Base-by-base conservation (phyloP, 2,113 vertebrate species). In the Aegotheles bennettii region DNA sequence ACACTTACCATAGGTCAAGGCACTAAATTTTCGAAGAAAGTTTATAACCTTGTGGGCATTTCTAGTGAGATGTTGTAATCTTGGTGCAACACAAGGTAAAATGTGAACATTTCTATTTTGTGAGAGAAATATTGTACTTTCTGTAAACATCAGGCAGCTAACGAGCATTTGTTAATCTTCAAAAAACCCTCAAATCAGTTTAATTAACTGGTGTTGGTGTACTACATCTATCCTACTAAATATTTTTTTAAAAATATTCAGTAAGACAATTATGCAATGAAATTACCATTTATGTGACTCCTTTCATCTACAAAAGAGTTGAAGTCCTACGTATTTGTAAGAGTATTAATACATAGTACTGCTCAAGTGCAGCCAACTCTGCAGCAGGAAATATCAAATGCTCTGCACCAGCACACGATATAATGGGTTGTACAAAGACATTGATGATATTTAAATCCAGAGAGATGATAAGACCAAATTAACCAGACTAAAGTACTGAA, bases 231-330 rank as follows among this genome's bases (percentile, higher is more conserved):
- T 19, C 18, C 23, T 54, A 63, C n/a, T 70, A 61, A 76, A 45
- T 25, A 63, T 60, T 42, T 51, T n/a, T 54, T 18, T 6, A 24
- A 40, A 89, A 92, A 63, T 20, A 74, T 38, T 93, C 85, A 87
- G 53, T 36, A 64, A 78, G 50, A 87, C 82, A 94, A 95, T 84
- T 73, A 79, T 19, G 33, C 70, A 54, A 78, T 74, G 45, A 70
- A 84, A 90, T 89, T 91, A 78, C 78, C 90, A 92, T 92, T 87
- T 93, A 81, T 63, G 85, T 63, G 33, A 35, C 28, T 94, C 33
- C 68, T 93, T 93, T 94, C 45, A 89, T 69, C 88, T 78, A 85
- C 57, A 94, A 74, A 92, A 26, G 13, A 25, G 2, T 48, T 45
- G 23, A 87, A 92, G 40, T 74, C 40, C 48, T 53, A 7, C 13